phyloP scores from a whole-genome alignment of 2,888 invertebrate genomes.

The Polietes domitor region DNA sequence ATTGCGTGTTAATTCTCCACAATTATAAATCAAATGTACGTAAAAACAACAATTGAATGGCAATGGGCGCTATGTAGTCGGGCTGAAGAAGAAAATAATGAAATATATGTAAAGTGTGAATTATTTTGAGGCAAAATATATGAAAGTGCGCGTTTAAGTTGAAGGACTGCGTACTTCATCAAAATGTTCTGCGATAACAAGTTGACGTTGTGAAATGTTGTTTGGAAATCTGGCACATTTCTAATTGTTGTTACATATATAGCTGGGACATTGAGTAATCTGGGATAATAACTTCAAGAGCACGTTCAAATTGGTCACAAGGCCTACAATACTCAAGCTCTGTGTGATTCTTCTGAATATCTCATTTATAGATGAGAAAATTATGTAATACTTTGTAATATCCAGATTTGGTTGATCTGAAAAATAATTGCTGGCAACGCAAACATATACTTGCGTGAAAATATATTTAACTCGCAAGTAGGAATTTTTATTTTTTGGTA shows the following conservation, averaged over 20 bases:
- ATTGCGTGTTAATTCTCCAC: not conserved
- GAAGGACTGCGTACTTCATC: not conserved
- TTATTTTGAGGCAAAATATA: not conserved
- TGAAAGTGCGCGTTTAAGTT: not conserved
- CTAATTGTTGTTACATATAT: not conserved
- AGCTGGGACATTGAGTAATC: too few species aligned
- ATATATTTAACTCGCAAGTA: too few species aligned
- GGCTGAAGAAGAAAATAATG: not conserved
- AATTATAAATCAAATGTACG: constrained; percentile 6
- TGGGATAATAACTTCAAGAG: too few species aligned
- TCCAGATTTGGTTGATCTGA: too few species aligned
- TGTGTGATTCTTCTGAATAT: too few species aligned
- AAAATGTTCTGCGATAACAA: not conserved
- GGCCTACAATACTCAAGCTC: too few species aligned
- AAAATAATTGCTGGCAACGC: too few species aligned
- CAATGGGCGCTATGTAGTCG: not conserved
- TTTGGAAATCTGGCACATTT: not conserved
- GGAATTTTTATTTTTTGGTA: too few species aligned
- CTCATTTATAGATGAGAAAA: too few species aligned
- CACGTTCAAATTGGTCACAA: too few species aligned
- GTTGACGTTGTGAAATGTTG: not conserved
- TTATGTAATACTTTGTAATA: too few species aligned
- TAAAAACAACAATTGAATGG: not conserved
- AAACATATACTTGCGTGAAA: too few species aligned
- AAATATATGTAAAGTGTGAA: not conserved